These are phyloP conservation scores for Bhutanitis thaidina DNA, from an alignment of 2,888 invertebrate species.

Conservation along the genomic window DNA sequence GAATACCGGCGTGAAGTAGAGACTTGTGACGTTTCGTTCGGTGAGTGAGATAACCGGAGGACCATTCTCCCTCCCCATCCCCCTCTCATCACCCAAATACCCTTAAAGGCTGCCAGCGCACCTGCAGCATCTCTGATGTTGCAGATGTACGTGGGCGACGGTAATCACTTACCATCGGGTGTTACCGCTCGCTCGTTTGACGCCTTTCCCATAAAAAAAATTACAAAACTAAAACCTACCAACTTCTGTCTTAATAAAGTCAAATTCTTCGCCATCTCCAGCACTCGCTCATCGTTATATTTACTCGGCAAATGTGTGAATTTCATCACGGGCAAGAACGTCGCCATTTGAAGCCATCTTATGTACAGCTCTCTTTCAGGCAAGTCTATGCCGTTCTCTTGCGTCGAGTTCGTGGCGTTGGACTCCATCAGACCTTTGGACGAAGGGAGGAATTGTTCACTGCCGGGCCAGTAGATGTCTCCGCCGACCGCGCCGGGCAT, in stretches of 20 bases:
- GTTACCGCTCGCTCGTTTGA: too few species aligned
- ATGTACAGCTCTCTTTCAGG: constrained; percentile 92
- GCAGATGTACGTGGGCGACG: too few species aligned
- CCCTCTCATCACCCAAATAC: too few species aligned
- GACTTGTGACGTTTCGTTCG: too few species aligned
- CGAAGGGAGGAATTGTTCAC: constrained; percentile 75
- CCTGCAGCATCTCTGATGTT: too few species aligned
- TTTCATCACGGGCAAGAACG: constrained; percentile 94
- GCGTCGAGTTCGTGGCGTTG: constrained; percentile 44
- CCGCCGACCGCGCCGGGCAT: constrained; percentile 97
- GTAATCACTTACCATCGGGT: too few species aligned
- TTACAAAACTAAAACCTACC: constrained; percentile 57
- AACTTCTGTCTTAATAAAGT: constrained; percentile 86
- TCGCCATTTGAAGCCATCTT: constrained; percentile 94
- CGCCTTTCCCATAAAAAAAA: too few species aligned
- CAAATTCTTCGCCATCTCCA: constrained; percentile 88
- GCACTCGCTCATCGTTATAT: constrained; percentile 88
- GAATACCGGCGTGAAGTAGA: too few species aligned
- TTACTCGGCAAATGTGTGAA: constrained; percentile 94
- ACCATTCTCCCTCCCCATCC: too few species aligned
- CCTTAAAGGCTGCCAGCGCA: too few species aligned
- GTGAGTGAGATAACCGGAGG: too few species aligned
- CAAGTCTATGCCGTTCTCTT: constrained; percentile 71
- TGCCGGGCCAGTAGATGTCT: constrained; percentile 84
- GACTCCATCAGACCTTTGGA: constrained; percentile 66